Conservation (phyloP, 2,888 invertebrate genomes). For the Brenthis hecate region DNA sequence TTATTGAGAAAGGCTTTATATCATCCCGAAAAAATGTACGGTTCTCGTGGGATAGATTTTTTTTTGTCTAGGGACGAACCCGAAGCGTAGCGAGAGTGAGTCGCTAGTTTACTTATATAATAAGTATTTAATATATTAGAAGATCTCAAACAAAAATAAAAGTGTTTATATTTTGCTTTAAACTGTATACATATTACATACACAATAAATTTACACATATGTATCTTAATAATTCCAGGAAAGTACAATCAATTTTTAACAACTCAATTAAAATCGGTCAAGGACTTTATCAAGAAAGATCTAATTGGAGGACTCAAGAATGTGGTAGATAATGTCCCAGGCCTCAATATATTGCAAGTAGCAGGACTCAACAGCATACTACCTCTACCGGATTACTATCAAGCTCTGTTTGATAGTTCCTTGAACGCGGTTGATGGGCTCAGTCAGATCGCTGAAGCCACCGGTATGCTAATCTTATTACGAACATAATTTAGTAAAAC, state of each 20-base stretch:
- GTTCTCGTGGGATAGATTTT: too few relatives aligned
- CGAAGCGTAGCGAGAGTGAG: too few relatives aligned
- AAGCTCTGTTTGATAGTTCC: constrained; percentile 60
- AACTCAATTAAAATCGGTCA: constrained; percentile 55
- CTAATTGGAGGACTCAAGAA: constrained; percentile 65
- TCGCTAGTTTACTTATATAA: too few relatives aligned
- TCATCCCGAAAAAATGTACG: too few relatives aligned
- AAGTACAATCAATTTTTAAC: constrained; percentile 66
- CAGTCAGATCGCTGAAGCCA: constrained; percentile 82
- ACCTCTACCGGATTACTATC: constrained; percentile 67
- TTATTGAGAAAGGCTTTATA: too few relatives aligned
- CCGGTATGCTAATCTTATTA: constrained; percentile 60
- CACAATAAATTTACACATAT: not conserved
- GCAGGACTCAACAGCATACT: constrained; percentile 50
- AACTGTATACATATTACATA: too few relatives aligned
- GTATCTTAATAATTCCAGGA: constrained; percentile 49
- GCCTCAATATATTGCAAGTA: constrained; percentile 55
- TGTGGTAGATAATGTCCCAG: constrained; percentile 59
- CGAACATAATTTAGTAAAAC: too few relatives aligned
- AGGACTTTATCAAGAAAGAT: constrained; percentile 72
- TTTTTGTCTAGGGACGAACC: too few relatives aligned
- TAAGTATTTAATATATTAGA: too few relatives aligned
- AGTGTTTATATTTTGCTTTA: not conserved
- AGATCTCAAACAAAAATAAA: too few relatives aligned
- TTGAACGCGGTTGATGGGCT: constrained; percentile 70